Evolutionary conservation across 37 sponge, comb jelly and placozoan species (phyloP).

Genomic region (Aplysina aerophoba): DNA sequence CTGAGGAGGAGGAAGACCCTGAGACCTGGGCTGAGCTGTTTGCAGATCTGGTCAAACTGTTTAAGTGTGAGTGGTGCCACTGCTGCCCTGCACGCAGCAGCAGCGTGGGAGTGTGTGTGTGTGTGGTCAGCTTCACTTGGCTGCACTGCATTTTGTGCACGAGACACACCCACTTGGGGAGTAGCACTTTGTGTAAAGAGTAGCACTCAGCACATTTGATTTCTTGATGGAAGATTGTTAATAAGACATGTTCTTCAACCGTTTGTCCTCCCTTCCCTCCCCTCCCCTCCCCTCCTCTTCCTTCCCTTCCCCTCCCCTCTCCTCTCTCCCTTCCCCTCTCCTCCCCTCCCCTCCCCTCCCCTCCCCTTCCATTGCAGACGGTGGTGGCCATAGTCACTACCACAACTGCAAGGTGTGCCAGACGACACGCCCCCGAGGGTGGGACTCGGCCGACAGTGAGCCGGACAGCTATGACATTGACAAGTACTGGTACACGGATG

Average conservation of each 20-base stretch:
- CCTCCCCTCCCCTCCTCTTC: background rate
- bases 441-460: background rate
- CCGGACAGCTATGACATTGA: background rate
- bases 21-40: slow-evolving; percentile 29
- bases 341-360: background rate
- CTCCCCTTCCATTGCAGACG: background rate
- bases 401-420: no score
- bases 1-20: slow-evolving; percentile 28
- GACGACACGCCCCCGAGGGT: background rate
- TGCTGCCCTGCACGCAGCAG: no score
- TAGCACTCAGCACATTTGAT: no score
- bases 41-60: slow-evolving; percentile 16
- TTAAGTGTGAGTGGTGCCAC: slow-evolving; percentile 31
- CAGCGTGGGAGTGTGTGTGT: no score
- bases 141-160: no score
- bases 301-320: background rate
- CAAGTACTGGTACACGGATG: background rate
- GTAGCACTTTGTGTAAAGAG: no score
- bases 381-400: no score
- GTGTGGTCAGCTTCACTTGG: background rate
- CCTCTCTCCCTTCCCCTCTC: background rate
- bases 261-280: background rate
- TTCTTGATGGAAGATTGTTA: no score
- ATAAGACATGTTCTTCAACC: background rate
- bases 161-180: no score